Percentiles rank a stretch among this genome's conserved stretches.
These are phyloP conservation scores for Drosophila nr. perissopoda DNA, from an alignment of 2,888 invertebrate genomes.

Conservation along the genomic window DNA sequence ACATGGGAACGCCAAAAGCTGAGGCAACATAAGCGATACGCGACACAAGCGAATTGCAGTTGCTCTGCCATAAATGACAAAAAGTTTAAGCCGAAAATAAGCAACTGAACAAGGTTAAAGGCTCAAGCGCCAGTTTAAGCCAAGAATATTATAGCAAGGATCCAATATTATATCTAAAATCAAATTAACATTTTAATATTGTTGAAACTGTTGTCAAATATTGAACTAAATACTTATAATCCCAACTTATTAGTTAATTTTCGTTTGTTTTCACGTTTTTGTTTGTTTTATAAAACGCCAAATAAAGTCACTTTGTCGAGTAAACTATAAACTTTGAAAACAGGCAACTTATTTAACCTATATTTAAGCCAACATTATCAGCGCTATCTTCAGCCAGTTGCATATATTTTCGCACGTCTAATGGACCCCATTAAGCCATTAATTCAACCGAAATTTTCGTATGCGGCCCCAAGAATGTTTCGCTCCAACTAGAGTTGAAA, in stretches of 20 bases:
- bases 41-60: slow-evolving; percentile 10
- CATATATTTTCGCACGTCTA: slow-evolving; percentile 21
- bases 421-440: slow-evolving; percentile 32
- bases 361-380: background rate
- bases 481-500: slow-evolving; percentile 49
- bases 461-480: slow-evolving; percentile 36
- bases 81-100: background rate
- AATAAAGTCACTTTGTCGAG: background rate
- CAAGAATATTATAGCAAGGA: background rate
- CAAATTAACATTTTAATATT: background rate
- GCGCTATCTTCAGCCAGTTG: background rate
- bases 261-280: background rate
- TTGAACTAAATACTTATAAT: background rate
- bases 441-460: slow-evolving; percentile 11
- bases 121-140: background rate
- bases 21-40: slow-evolving; percentile 49
- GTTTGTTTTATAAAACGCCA: too few species aligned
- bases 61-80: slow-evolving; percentile 6
- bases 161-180: background rate
- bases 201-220: background rate
- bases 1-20: slow-evolving; percentile 60
- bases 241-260: background rate
- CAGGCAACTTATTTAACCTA: background rate
- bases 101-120: background rate
- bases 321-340: background rate